Conservation (phyloP, 2,113 vertebrate species). For the Alligator mississippiensis region DNA sequence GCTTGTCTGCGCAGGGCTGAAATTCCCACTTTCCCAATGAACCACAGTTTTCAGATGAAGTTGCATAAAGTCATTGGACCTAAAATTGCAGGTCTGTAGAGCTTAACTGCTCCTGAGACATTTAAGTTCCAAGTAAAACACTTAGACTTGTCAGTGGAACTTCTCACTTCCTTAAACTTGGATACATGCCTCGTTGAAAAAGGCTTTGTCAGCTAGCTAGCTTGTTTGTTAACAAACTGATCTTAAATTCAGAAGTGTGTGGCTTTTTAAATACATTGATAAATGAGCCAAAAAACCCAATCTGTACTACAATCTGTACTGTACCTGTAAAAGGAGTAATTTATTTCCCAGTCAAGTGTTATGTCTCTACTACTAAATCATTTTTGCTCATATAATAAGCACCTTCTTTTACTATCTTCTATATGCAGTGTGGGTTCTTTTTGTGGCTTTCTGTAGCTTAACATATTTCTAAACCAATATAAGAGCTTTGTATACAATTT, state of each 20-base stretch:
- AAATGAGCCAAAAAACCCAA: too few species aligned
- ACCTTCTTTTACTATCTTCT: background rate
- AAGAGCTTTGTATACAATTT: slow-evolving; percentile 25
- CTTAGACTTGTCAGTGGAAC: background rate
- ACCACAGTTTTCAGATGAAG: background rate
- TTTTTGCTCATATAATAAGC: background rate
- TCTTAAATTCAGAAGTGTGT: background rate
- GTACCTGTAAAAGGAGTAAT: background rate
- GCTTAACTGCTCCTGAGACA: background rate
- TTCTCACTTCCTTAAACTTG: background rate
- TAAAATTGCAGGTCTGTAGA: background rate
- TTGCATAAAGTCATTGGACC: background rate
- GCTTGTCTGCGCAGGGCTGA: background rate
- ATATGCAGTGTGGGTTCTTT: background rate
- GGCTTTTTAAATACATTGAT: too few species aligned
- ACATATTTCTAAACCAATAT: background rate
- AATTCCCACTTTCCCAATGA: background rate
- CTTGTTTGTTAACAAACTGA: too few species aligned
- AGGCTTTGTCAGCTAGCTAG: too few species aligned
- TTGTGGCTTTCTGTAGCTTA: slow-evolving; percentile 36
- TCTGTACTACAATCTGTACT: too few species aligned
- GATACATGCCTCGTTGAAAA: background rate
- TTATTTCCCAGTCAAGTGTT: background rate
- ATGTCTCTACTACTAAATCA: background rate
- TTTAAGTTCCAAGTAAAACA: background rate